Evolutionary conservation across 2,888 invertebrate genomes (phyloP), one percentile per base, ranked within the genome.

Genomic region (Drosophila koepferae): DNA sequence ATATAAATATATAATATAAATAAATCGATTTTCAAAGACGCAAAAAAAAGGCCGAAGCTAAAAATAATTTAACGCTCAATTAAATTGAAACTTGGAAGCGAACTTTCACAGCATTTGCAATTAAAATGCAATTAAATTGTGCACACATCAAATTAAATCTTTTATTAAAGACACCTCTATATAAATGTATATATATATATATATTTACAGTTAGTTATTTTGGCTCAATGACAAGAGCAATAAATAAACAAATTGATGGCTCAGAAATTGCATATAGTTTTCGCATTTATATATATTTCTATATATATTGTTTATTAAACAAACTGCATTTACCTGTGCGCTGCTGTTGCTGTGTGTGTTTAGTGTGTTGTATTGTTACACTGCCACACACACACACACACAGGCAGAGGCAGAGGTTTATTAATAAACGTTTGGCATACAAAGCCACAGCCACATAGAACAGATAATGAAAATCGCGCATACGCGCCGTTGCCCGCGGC

Each of bases 391-490:
- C 23, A 58, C 43, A 58, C 20, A 65, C 34, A 48, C 20, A 56
- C 34, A 55, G 7, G 43, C 16, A 34, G 31, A 40, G 31, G 16
- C 64, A 72, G 84, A 72, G 84, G 84, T 84, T 84, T 84, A 84
- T 84, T 84, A 84, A 87, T 84, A 84, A 84, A 78, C 81, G 71
- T 85, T 84, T 84, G 66, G 70, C 69, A 78, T 78, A 87, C 84
- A 84, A 83, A 81, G 82, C 54, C 71, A 74, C 77, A 60, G 53
- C 56, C 62, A 64, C 78, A 63, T 63, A 71, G 61, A 41, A 67
- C 18, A 80, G 88, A 85, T 88, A 85, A 88, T 81, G 73, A 85
- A 85, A 86, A 88, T 72, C 80, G 86, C 81, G 86, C 73, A 72
- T 79, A 80, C 81, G 80, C 75, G 64, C 41, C 59, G 74, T 73